Conservation (phyloP, 2,113 vertebrate genomes). For the Fregetta grallaria region DNA sequence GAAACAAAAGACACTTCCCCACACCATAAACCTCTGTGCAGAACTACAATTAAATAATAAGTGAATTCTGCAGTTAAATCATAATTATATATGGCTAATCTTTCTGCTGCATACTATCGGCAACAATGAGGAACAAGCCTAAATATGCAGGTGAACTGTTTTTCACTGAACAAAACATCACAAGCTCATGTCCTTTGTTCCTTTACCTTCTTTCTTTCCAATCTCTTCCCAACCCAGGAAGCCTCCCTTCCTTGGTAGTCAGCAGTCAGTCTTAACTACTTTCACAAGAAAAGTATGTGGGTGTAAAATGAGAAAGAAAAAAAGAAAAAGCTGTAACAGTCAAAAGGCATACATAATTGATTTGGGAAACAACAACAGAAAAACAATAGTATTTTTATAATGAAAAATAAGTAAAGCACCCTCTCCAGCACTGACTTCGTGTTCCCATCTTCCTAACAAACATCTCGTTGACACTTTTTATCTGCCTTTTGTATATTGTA, state of each 20-base stretch:
- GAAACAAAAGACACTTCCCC: background rate
- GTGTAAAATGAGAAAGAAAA: background rate
- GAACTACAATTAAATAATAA: background rate
- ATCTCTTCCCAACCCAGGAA: background rate
- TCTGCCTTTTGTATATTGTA: background rate
- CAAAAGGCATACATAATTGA: background rate
- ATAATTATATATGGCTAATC: background rate
- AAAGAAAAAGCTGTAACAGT: rapidly evolving
- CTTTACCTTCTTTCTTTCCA: background rate
- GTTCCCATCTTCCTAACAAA: background rate
- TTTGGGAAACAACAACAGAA: background rate
- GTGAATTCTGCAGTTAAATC: background rate
- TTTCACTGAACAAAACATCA: background rate
- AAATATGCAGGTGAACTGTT: background rate
- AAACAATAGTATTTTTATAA: background rate
- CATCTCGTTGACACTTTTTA: background rate
- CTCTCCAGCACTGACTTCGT: background rate
- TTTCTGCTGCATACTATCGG: background rate
- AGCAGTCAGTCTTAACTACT: background rate
- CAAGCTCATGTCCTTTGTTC: background rate
- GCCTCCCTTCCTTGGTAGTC: background rate
- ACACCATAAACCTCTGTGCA: background rate
- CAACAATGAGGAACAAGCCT: background rate
- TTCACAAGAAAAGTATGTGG: background rate
- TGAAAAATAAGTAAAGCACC: background rate